Conservation (phyloP, 2,888 invertebrate species). For the Drosophila peninsularis region DNA sequence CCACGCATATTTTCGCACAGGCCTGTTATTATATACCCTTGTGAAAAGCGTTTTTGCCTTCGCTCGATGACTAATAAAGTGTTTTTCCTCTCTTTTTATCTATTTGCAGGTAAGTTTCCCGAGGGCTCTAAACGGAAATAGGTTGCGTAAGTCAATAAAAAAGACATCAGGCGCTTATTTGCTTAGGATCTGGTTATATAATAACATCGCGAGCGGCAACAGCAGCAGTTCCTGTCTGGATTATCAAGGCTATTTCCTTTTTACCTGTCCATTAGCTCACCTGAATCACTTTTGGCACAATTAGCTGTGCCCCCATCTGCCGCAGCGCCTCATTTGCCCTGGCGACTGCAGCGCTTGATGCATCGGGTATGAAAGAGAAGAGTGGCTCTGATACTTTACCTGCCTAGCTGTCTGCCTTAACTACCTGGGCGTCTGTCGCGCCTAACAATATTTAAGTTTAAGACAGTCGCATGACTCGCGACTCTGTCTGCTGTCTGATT, state of each 20-base stretch:
- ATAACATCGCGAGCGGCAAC: too few species aligned
- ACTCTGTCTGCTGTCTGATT: conserved; percentile 30
- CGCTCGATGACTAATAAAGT: conserved; percentile 55
- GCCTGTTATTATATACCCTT: conserved; percentile 50
- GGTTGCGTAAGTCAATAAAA: conserved; percentile 74
- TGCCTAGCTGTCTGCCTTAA: conserved; percentile 18
- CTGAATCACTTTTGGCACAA: conserved; percentile 24
- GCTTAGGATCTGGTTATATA: conserved; percentile 64
- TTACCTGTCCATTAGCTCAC: conserved; percentile 52
- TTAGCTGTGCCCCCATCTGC: conserved; percentile 38
- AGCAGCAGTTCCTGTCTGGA: conserved; percentile 26
- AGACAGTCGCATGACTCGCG: conserved; percentile 36
- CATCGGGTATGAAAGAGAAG: conserved; percentile 47
- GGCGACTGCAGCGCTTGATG: conserved; percentile 57
- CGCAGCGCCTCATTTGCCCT: conserved; percentile 61
- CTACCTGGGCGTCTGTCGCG: conserved; percentile 64
- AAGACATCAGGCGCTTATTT: conserved; percentile 45
- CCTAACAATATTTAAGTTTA: conserved; percentile 81
- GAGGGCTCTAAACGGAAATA: conserved; percentile 53
- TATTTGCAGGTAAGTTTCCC: conserved; percentile 66
- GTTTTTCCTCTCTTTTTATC: conserved; percentile 28
- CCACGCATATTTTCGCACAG: conserved; percentile 48
- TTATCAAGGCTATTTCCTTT: conserved; percentile 20
- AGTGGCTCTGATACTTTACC: conserved; percentile 39
- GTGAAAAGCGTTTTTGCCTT: conserved; percentile 44